Percentiles rank a stretch among this genome's conserved stretches.
Evolutionary conservation across 2,113 vertebrate species (phyloP).

Genomic region (Proterorhinus semilunaris): DNA sequence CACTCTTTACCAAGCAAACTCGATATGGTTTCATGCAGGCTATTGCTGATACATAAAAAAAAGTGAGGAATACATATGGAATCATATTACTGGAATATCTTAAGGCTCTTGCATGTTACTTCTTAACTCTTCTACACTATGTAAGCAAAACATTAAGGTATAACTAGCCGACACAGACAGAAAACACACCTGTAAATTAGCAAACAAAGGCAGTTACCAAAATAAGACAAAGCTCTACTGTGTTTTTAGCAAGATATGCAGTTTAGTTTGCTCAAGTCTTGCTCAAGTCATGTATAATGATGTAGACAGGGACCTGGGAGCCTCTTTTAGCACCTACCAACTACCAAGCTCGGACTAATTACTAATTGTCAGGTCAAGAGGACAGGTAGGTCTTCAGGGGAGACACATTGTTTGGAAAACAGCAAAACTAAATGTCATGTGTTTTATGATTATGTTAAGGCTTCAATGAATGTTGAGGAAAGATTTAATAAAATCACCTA

Average conservation of each 20-base stretch:
- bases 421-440: background rate
- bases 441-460: background rate
- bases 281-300: slow-evolving; percentile 42
- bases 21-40: too few relatives aligned
- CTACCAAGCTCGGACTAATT: slow-evolving; percentile 19
- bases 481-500: too few relatives aligned
- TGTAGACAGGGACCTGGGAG: slow-evolving; percentile 22
- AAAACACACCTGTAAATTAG: slow-evolving; percentile 43
- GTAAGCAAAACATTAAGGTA: slow-evolving; percentile 11
- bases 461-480: background rate
- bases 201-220: slow-evolving; percentile 32
- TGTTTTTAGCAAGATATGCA: slow-evolving; percentile 38
- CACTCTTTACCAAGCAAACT: background rate
- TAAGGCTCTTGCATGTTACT: background rate
- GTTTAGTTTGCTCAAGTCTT: slow-evolving; percentile 36
- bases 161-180: slow-evolving; percentile 25
- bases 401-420: background rate
- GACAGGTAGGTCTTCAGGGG: slow-evolving; percentile 6
- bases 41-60: background rate
- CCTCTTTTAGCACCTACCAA: slow-evolving; percentile 32
- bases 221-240: slow-evolving; percentile 27
- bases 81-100: too few relatives aligned
- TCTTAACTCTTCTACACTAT: background rate
- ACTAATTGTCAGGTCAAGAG: slow-evolving; percentile 23
- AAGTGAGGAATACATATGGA: too few relatives aligned